Evolutionary conservation across 2,113 vertebrate genomes (phyloP), one percentile per base, ranked within the genome.

Genomic region (Oncorhynchus keta): DNA sequence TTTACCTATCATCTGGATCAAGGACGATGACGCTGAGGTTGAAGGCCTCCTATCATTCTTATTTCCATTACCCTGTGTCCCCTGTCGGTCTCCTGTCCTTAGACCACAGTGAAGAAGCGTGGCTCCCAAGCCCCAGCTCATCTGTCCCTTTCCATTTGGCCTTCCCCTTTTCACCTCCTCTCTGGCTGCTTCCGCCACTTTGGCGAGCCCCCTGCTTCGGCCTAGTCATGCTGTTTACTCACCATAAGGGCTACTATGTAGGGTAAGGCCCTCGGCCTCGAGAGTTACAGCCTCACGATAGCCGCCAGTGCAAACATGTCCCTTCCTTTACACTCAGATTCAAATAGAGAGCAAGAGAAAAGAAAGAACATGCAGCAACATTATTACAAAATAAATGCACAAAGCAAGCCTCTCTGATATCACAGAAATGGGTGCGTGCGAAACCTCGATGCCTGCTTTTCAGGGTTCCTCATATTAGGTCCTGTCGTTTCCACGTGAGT

Each of bases 151-250:
- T 16, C 28, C 22, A 72, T 74, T 24, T 69, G 24, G 24, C 59
- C 12, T 6, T 59, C 59, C 70, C 28, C 35, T 65, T 48, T 64
- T 75, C 65, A 76, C 16, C 57, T 20, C 69, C 39, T 72, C 22
- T 22, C 14, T 18, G 13, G 4, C 45, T 77, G 59, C 39, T 51
- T 48, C 69, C 45, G 24, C 22, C 61, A 67, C 64, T 67, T 66
- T 32, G 45, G 62, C 39, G 4, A 68, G 73, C 12, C 11, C 73
- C 73, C 61, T 65, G 59, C 68, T 45, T 26, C 2, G 35, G 32
- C 20, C 14, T 20, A 49, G 20, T 13, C 28, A 13, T 20, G 45
- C 20, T 26, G 22, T 62, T 35, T 39, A 18, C 32, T 20, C 32
- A 45, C 32, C 45, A 70, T 26, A 49, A 48, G 3, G 14, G 35